phyloP scores from a whole-genome alignment of 2,797 vertebrate genomes.

The Borostomias antarcticus region DNA sequence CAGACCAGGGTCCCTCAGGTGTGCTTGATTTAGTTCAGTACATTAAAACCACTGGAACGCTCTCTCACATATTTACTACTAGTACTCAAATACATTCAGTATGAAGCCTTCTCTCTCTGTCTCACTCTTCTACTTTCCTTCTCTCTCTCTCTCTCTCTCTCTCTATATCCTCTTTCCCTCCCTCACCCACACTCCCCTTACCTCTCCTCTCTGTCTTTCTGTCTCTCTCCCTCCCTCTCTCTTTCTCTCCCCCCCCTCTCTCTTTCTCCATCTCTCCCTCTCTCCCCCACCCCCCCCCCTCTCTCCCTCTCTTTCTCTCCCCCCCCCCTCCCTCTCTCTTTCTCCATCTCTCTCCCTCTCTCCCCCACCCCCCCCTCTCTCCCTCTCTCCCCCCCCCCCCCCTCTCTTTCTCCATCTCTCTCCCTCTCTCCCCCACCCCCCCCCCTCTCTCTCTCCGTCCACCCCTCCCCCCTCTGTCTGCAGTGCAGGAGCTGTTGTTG shows the following conservation, averaged over 20 bases:
- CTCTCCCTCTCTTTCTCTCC: not conserved
- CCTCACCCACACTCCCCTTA: too few species aligned
- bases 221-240: not conserved
- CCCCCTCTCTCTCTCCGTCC: not conserved
- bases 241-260: not conserved
- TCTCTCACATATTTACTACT: not conserved
- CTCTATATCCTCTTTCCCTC: not conserved
- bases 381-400: not conserved
- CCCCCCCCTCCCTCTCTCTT: not conserved
- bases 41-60: too few species aligned
- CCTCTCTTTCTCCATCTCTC: not conserved
- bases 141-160: not conserved
- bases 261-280: not conserved
- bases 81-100: too few species aligned
- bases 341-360: not conserved
- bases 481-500: conserved; percentile 83
- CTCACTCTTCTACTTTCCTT: too few species aligned
- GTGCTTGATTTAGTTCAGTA: too few species aligned
- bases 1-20: not conserved
- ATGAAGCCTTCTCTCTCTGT: not conserved
- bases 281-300: not conserved
- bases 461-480: conserved; percentile 21
- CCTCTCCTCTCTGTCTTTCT: not conserved
- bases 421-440: not conserved
- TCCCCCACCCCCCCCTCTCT: not conserved